These are phyloP conservation scores for Scyliorhinus canicula DNA, from an alignment of 2,797 vertebrate genomes.

Conservation along the genomic window DNA sequence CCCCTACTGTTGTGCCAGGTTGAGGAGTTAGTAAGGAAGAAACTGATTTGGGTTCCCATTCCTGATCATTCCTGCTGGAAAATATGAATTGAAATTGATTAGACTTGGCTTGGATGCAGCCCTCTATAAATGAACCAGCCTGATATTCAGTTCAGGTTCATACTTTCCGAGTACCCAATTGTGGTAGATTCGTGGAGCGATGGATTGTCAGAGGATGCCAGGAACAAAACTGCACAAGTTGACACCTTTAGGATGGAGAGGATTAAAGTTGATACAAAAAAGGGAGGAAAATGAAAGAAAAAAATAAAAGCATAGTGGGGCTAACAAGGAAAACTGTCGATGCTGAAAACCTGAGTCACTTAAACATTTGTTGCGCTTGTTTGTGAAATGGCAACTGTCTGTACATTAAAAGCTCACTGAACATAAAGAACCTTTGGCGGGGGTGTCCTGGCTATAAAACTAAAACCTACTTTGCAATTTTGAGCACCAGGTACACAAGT, in stretches of 20 bases:
- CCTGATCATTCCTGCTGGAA: background rate
- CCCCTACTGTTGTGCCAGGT: background rate
- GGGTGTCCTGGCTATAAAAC: background rate
- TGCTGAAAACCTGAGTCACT: background rate
- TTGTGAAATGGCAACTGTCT: too few relatives aligned
- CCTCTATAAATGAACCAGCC: background rate
- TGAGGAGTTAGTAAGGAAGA: background rate
- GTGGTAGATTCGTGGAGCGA: too few relatives aligned
- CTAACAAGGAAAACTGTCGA: background rate
- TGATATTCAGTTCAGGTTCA: background rate
- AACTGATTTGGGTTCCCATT: background rate
- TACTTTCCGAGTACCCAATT: background rate
- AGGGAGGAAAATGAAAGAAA: background rate
- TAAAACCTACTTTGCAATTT: background rate
- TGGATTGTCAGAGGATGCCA: background rate
- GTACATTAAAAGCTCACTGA: background rate
- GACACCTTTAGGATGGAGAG: background rate
- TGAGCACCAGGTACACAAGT: background rate
- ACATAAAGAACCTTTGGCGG: background rate
- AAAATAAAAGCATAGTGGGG: background rate
- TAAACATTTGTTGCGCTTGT: background rate
- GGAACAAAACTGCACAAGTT: background rate
- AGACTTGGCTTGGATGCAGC: background rate
- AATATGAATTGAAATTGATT: background rate
- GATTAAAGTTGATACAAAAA: background rate